Evolutionary conservation across 92 coral and sea anemone species (phyloP), one percentile per base, ranked within the genome.

Genomic region (Galaxea fascicularis): DNA sequence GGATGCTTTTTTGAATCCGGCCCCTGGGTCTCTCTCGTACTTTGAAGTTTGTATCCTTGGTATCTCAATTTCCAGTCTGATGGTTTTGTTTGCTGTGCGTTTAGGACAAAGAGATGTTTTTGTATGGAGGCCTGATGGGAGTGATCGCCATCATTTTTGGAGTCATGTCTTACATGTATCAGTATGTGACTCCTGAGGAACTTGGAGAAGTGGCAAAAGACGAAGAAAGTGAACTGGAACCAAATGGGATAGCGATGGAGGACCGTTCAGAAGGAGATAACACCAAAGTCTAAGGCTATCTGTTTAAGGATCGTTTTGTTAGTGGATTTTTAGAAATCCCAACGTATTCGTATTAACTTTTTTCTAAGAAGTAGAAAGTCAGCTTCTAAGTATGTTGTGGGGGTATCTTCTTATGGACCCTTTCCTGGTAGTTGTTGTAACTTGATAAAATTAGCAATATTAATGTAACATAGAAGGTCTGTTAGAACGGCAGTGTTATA

Each of bases 121-220:
- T 94, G 87, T 94, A 94, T 81, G 93, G 98, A 51, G 98, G 98
- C 3, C 80, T 94, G 46, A 94, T 94, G 98, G 95, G 91, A 52
- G 88, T 94, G 28, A 87, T 94, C 67, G 88, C 90, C 71, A 84
- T 92, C 73, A 73, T 94, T 20, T 94, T 94, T 59, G 95, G 90
- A 1, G 87, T 94, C 85, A 94, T 94, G 98, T 87, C 98, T 22
- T 89, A 89, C 84, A 91, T 94, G 78, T 94, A 91, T 52, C 83
- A 78, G 74, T 94, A 94, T 74, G 95, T 94, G 28, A 91, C 94
- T 4, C 92, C 87, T 14, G 92, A 88, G 58, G 87, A 87, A 44
- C 44, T 79, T 20, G 74, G 65, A 65, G 89, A 87, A 4, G 52
- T 47, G 4, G 67, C 31, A 4, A 70, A 13, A 46, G 74, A 82